These are phyloP conservation scores for Cydia pomonella DNA, from an alignment of 1,140 invertebrate genomes.

Conservation along the genomic window DNA sequence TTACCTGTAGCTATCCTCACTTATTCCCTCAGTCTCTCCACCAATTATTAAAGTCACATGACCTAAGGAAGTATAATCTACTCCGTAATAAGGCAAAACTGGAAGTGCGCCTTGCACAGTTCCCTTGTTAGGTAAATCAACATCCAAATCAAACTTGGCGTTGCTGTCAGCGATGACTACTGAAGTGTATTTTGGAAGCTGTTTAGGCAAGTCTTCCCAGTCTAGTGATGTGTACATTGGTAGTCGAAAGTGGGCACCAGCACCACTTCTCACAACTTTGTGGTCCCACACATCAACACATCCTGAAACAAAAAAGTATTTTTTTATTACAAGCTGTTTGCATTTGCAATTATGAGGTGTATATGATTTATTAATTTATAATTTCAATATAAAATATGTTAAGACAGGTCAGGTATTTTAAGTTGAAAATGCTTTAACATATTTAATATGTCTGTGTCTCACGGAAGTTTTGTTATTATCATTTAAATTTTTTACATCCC, in stretches of 20 bases:
- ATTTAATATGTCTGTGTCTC: too few relatives aligned
- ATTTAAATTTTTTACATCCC: too few relatives aligned
- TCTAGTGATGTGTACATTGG: conserved; percentile 83
- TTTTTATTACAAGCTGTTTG: conserved; percentile 2
- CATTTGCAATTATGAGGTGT: too few relatives aligned
- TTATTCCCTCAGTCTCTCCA: conserved; percentile 94
- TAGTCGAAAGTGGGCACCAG: conserved; percentile 92
- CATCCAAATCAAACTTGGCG: conserved; percentile 45
- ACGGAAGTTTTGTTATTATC: too few relatives aligned
- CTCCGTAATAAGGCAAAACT: conserved; percentile 83
- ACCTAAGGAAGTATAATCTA: conserved; percentile 80
- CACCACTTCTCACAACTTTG: conserved; percentile 91
- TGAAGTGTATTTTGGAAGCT: conserved; percentile 79
- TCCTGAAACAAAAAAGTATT: conserved; percentile 79
- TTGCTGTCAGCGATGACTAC: conserved; percentile 89
- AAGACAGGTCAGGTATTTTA: too few relatives aligned
- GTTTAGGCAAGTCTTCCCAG: conserved; percentile 84
- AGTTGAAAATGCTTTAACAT: too few relatives aligned
- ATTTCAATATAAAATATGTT: too few relatives aligned
- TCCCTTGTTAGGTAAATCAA: conserved; percentile 49
- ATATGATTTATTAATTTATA: too few relatives aligned
- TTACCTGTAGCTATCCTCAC: conserved; percentile 81
- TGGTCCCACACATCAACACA: conserved; percentile 94
- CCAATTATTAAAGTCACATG: conserved; percentile 88
- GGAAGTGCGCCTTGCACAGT: conserved; percentile 68